Base-by-base conservation (phyloP, 2,113 vertebrate species). In the Verasper variegatus region DNA sequence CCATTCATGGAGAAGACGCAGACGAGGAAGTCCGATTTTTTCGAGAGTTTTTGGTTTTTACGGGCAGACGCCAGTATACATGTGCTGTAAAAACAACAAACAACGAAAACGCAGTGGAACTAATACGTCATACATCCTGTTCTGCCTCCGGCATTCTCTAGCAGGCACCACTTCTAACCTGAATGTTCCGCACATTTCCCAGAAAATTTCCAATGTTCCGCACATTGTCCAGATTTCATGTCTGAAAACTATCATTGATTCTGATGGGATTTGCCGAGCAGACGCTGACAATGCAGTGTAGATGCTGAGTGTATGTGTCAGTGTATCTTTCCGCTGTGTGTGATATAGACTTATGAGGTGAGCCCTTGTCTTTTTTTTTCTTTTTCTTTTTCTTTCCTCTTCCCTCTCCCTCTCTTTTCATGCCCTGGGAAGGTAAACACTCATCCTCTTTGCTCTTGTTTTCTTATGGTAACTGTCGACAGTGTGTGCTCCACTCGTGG, bases 341-440 rank as follows among this genome's bases (percentile, higher is more conserved):
- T 63, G 61, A 57, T 62, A 8, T 4, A 59, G 64, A 78, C 74
- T 82, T 81, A 80, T 83, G 78, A 74, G 66, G 87, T 78, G 80
- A 78, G 65, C 62, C 24, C 80, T 71, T 55, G 42, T 75, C 76
- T 79, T 23, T 78, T 10, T 64, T 69, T 42, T 18, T 51, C 58
- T 57, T 69, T 42, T 18, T 51, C 58, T 57, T 73, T 77, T 81
- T 76, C 78, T 66, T 80, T 86, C 68, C 71, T 62, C 60, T 40
- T 35, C 24, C n/a, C 49, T 68, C 68, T 63, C 65, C 47, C 89
- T 66, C 79, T 81, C 87, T 86, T 93, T 91, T 93, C 88, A 92
- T 85, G 78, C 74, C 90, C 84, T 93, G 89, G 91, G 91, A 94
- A 93, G 92, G 89, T 90, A 94, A 95, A 95, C 90, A 92, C 87